Conservation (phyloP, 2,888 invertebrate species). For the Blastobasis lacticolella region DNA sequence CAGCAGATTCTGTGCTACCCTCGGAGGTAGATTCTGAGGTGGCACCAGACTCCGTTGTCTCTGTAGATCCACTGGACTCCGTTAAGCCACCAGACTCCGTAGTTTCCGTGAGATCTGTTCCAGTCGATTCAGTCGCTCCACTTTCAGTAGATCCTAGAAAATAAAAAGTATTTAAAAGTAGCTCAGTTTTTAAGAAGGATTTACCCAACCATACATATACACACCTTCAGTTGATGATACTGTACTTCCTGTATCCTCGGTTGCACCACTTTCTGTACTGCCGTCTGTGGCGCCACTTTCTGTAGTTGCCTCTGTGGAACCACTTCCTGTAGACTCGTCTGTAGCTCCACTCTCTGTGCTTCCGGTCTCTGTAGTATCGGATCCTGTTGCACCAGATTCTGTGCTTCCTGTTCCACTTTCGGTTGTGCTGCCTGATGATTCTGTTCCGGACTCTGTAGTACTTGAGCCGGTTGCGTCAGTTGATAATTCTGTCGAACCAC, state of each 20-base stretch:
- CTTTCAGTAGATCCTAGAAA: constrained; percentile 5
- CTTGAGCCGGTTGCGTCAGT: not conserved
- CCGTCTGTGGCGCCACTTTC: not conserved
- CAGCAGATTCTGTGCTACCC: constrained; percentile 11
- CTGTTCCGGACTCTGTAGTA: not conserved
- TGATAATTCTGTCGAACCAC: not conserved
- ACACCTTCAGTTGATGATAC: too few species aligned
- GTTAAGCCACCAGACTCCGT: not conserved
- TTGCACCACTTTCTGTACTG: constrained; percentile 7
- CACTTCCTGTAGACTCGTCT: constrained; percentile 1
- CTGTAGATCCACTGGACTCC: not conserved
- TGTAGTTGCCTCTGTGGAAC: not conserved
- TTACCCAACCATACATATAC: too few species aligned
- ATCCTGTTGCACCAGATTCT: constrained; percentile 1
- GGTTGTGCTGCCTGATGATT: constrained; percentile 5
- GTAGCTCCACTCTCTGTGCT: not conserved
- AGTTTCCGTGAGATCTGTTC: constrained; percentile 13
- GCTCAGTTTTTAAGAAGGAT: too few species aligned
- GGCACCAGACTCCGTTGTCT: constrained; percentile 4
- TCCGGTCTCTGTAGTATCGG: not conserved
- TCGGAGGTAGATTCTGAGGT: constrained; percentile 3
- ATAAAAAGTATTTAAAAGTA: not conserved
- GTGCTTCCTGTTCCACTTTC: constrained; percentile 6
- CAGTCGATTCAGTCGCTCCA: constrained; percentile 13
- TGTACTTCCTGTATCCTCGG: constrained; percentile 11